These are phyloP conservation scores for Euproctis similis DNA, from an alignment of 2,888 invertebrate species.

Conservation along the genomic window DNA sequence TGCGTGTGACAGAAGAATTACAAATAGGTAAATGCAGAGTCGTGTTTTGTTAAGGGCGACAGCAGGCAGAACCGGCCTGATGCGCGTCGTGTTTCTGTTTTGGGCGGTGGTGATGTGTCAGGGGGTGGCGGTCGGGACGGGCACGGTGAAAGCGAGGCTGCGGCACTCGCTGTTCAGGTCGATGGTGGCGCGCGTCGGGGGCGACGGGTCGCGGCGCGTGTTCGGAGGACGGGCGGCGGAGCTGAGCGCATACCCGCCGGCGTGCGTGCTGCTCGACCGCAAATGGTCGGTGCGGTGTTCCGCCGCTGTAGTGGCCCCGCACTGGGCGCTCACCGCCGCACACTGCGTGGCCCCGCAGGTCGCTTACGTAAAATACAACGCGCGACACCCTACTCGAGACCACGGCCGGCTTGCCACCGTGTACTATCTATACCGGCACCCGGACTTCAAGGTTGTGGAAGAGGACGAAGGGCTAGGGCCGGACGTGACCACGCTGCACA, in stretches of 20 bases:
- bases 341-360: slow-evolving; percentile 48
- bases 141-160: slow-evolving; percentile 4
- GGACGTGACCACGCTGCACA: slow-evolving; percentile 53
- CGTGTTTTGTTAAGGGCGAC: too few relatives aligned
- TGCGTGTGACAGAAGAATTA: too few relatives aligned
- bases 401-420: slow-evolving; percentile 37
- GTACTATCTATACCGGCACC: slow-evolving; percentile 48
- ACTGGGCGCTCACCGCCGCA: slow-evolving; percentile 61
- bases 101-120: slow-evolving; percentile 6
- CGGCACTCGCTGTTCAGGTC: slow-evolving; percentile 35
- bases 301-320: slow-evolving; percentile 38
- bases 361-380: slow-evolving; percentile 50
- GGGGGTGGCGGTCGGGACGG: slow-evolving; percentile 1
- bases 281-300: slow-evolving; percentile 48
- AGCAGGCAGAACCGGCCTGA: too few relatives aligned
- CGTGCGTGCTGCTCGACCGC: slow-evolving; percentile 48
- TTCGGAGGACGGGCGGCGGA: slow-evolving; percentile 42
- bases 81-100: slow-evolving; percentile 5
- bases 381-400: slow-evolving; percentile 27
- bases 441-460: slow-evolving; percentile 41
- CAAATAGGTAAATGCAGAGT: too few relatives aligned
- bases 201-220: slow-evolving; percentile 36
- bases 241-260: slow-evolving; percentile 31
- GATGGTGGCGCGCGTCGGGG: slow-evolving; percentile 11
- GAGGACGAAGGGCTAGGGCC: slow-evolving; percentile 41